Conservation (phyloP, 2,113 vertebrate species). For the Anhinga anhinga region DNA sequence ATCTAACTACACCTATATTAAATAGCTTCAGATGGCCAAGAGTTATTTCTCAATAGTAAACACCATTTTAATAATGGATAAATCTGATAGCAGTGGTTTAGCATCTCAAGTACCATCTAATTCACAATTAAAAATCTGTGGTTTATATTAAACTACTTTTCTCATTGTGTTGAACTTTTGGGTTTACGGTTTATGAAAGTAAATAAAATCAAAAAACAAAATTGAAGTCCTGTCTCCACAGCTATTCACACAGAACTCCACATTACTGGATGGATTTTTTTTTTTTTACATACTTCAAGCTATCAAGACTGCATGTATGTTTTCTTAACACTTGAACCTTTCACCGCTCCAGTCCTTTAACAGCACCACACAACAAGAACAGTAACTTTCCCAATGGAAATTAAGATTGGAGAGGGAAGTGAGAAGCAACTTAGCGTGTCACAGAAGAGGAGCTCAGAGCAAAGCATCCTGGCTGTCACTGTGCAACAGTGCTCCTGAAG, state of each 20-base stretch:
- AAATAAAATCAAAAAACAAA: not conserved
- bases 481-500: not conserved
- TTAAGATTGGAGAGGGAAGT: not conserved
- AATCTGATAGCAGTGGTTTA: not conserved
- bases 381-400: not conserved
- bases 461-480: not conserved
- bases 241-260: not conserved
- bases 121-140: not conserved
- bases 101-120: not conserved
- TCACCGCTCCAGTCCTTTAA: not conserved
- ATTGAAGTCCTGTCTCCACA: not conserved
- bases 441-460: not conserved
- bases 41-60: not conserved
- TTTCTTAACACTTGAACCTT: not conserved
- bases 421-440: not conserved
- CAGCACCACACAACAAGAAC: not conserved
- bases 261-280: not conserved
- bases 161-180: not conserved
- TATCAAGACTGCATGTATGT: not conserved
- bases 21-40: not conserved
- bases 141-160: not conserved
- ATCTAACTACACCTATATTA: not conserved
- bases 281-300: not conserved
- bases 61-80: not conserved
- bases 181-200: not conserved